Percentiles rank a stretch among this genome's conserved stretches.
These are phyloP conservation scores for Schizotus pectinicornis DNA, from an alignment of 2,888 invertebrate genomes.

Conservation along the genomic window DNA sequence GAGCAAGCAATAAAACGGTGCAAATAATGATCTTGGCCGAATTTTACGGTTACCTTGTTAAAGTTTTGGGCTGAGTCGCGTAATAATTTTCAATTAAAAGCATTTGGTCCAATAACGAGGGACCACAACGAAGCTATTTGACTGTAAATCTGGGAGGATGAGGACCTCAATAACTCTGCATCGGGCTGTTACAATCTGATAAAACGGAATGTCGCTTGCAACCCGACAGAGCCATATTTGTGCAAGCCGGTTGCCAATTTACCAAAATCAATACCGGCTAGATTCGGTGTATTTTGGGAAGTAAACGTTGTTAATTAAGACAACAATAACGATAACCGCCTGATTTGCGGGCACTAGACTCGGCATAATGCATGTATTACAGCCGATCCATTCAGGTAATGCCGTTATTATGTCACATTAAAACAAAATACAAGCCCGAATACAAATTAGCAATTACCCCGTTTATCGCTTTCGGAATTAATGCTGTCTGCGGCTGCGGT, in stretches of 20 bases:
- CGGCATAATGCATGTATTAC: background rate
- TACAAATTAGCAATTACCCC: slow-evolving; percentile 18
- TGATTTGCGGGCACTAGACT: slow-evolving; percentile 1
- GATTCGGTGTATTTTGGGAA: slow-evolving; percentile 11
- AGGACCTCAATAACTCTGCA: background rate
- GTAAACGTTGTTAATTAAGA: slow-evolving; percentile 19
- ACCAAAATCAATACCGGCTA: slow-evolving; percentile 18
- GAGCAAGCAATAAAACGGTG: background rate
- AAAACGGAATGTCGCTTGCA: slow-evolving; percentile 2
- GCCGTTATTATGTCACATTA: slow-evolving; percentile 15
- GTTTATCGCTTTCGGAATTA: slow-evolving; percentile 17
- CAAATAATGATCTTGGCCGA: background rate
- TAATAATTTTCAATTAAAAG: too few species aligned
- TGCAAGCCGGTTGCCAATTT: slow-evolving; percentile 6
- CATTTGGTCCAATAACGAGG: too few species aligned
- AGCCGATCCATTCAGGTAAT: slow-evolving; percentile 13
- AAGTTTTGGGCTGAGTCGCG: too few species aligned
- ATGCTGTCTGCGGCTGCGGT: background rate
- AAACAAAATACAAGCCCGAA: slow-evolving; percentile 16
- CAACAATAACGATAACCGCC: slow-evolving; percentile 16
- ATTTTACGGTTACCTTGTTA: background rate
- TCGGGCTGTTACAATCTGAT: background rate
- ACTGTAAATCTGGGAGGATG: background rate
- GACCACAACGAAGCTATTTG: background rate
- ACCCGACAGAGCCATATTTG: slow-evolving; percentile 9